Conservation (phyloP, 2,113 vertebrate genomes). For the Hucho hucho region DNA sequence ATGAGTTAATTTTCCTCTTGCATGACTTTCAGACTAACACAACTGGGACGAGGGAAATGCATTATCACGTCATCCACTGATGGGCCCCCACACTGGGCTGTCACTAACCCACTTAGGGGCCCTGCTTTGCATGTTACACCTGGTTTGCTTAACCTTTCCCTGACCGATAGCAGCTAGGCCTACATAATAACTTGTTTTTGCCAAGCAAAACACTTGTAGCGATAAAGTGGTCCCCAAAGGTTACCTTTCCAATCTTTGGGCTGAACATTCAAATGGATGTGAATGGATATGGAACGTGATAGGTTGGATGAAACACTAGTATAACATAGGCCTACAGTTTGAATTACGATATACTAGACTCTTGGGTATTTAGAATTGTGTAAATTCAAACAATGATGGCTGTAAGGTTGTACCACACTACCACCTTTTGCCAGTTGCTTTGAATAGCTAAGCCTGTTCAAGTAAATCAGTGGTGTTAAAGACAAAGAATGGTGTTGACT, state of each 20-base stretch:
- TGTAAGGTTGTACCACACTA: too few species aligned
- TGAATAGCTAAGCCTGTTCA: neutral
- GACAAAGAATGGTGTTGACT: neutral
- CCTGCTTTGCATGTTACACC: neutral
- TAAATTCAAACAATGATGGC: too few species aligned
- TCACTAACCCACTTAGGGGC: neutral
- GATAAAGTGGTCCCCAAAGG: neutral
- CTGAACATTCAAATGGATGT: neutral
- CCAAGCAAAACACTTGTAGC: neutral
- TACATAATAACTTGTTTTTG: neutral
- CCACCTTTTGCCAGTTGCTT: too few species aligned
- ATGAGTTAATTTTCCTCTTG: too few species aligned
- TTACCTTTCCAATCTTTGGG: neutral
- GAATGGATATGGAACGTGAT: neutral
- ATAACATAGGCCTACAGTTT: too few species aligned
- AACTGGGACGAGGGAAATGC: too few species aligned
- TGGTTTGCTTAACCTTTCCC: slow-evolving; percentile 2
- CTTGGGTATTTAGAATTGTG: too few species aligned
- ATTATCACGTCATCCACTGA: too few species aligned
- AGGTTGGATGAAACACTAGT: neutral
- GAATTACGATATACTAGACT: neutral
- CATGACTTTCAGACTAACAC: too few species aligned
- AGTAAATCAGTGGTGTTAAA: neutral
- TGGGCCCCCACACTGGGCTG: neutral
- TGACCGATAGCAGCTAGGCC: neutral